phyloP scores from a whole-genome alignment of 1,140 invertebrate genomes.

The Pseudomyrmex cubaensis region DNA sequence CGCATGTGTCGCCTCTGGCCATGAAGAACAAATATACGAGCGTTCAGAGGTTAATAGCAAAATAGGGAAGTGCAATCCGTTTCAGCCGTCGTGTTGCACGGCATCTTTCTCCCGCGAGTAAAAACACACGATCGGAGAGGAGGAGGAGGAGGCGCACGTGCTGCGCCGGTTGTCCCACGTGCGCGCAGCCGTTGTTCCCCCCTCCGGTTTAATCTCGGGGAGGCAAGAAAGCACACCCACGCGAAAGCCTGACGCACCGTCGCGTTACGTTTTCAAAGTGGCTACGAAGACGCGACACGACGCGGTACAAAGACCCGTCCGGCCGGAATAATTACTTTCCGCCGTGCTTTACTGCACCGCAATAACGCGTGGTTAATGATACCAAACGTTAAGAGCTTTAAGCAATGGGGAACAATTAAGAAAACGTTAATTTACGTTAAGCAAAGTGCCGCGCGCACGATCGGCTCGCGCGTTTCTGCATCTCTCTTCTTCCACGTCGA shows the following conservation, averaged over 20 bases:
- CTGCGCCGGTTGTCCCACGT: conserved; percentile 5
- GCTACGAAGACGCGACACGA: conserved; percentile 8
- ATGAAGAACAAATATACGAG: neutral
- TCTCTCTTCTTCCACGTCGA: conserved; percentile 27
- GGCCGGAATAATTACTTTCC: conserved; percentile 58
- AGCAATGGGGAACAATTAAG: conserved; percentile 68
- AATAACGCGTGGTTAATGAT: conserved; percentile 56
- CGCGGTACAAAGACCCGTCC: neutral
- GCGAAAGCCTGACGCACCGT: neutral
- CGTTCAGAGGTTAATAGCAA: neutral
- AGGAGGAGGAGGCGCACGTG: neutral
- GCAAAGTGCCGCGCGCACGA: conserved; percentile 14
- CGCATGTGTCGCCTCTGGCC: neutral
- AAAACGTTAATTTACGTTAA: conserved; percentile 68
- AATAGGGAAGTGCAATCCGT: neutral
- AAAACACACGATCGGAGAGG: conserved; percentile 1
- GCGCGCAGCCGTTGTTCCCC: neutral
- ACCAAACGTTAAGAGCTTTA: conserved; percentile 53
- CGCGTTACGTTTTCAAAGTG: neutral
- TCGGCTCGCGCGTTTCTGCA: neutral
- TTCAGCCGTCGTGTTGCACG: neutral
- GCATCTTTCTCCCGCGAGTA: conserved; percentile 1
- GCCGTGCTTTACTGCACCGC: conserved; percentile 59
- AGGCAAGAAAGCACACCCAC: conserved; percentile 30
- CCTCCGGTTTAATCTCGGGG: conserved; percentile 4